These are phyloP conservation scores for Sarcophaga peregrina DNA, from an alignment of 1,140 invertebrate genomes.

Conservation along the genomic window DNA sequence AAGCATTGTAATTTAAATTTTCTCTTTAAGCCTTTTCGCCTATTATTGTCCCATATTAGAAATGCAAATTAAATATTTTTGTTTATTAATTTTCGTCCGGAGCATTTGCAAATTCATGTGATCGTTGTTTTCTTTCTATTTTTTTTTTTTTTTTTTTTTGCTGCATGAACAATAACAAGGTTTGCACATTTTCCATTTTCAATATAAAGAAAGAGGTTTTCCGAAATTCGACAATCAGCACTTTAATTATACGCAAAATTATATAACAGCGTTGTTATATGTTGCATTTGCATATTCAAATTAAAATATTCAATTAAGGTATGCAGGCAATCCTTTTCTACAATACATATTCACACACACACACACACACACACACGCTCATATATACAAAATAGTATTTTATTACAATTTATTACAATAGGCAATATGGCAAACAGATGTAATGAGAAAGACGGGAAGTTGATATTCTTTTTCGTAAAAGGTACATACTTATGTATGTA, in stretches of 20 bases:
- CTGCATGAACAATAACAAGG: neutral
- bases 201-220: neutral
- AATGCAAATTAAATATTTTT: slow-evolving; percentile 30
- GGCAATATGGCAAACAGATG: neutral
- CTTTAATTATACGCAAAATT: slow-evolving; percentile 7
- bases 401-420: too few relatives aligned
- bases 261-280: neutral
- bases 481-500: neutral
- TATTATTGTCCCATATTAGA: slow-evolving; percentile 9
- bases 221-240: neutral
- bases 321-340: neutral
- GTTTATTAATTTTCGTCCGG: too few relatives aligned
- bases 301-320: slow-evolving; percentile 31
- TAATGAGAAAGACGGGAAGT: neutral
- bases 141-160: too few relatives aligned
- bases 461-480: neutral
- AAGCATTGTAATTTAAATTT: slow-evolving; percentile 33
- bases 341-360: neutral
- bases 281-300: slow-evolving; percentile 16
- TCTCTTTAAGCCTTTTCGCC: neutral
- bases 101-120: slow-evolving; percentile 11
- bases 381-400: too few relatives aligned
- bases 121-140: neutral
- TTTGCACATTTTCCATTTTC: slow-evolving; percentile 30
- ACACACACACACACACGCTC: too few relatives aligned